phyloP scores from a whole-genome alignment of 2,888 invertebrate species.

The Apantesis nais region DNA sequence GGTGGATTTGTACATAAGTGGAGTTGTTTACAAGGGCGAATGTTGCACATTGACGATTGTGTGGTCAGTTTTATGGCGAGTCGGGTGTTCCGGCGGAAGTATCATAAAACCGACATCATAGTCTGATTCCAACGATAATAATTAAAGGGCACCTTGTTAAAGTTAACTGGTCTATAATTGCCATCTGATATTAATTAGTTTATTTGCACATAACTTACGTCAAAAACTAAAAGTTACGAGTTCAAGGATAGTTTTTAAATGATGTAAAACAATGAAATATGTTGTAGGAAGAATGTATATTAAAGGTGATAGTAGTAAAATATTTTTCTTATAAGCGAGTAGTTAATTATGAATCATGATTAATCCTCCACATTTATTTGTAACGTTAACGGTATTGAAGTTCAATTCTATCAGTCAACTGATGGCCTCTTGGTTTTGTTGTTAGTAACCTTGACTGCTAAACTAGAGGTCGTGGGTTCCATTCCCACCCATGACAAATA shows the following conservation, averaged over 20 bases:
- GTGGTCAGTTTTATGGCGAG: conserved; percentile 70
- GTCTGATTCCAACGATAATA: conserved; percentile 78
- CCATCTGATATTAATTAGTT: conserved; percentile 69
- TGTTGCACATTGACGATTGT: conserved; percentile 62
- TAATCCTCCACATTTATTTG: background rate
- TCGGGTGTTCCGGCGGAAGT: conserved; percentile 76
- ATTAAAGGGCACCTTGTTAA: conserved; percentile 82
- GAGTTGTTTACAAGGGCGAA: conserved; percentile 70
- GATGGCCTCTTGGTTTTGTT: too few relatives aligned
- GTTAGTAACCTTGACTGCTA: too few relatives aligned
- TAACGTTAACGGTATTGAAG: too few relatives aligned
- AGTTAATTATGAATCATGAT: background rate
- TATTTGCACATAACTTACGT: conserved; percentile 48
- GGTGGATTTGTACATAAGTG: conserved; percentile 64
- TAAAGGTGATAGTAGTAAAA: background rate
- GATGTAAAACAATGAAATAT: background rate
- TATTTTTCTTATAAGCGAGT: background rate
- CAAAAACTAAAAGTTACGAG: background rate
- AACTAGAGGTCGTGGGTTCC: too few relatives aligned
- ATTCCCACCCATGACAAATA: too few relatives aligned
- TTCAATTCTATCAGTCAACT: too few relatives aligned
- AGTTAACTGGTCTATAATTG: conserved; percentile 79
- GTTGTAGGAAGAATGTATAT: background rate
- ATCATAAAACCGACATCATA: conserved; percentile 73
- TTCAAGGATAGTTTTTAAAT: background rate